phyloP scores from a whole-genome alignment of 35 echinoderm and acorn worm species.

The Eucidaris tribuloides region DNA sequence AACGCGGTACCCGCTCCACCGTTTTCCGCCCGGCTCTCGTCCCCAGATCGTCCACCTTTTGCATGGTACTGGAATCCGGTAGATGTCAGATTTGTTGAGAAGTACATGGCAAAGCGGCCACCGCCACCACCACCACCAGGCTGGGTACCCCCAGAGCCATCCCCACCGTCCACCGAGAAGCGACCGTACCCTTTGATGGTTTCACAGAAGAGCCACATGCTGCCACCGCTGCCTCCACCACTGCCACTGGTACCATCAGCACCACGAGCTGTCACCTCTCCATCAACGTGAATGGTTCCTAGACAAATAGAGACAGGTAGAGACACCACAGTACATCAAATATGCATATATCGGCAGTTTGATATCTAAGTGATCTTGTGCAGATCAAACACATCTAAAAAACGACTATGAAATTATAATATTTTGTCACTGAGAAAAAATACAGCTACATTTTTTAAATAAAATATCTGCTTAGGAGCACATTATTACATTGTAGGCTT shows the following conservation, averaged over 20 bases:
- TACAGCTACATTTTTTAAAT: too few relatives aligned
- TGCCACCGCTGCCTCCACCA: constrained; percentile 85
- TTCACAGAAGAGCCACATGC: constrained; percentile 77
- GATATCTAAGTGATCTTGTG: too few relatives aligned
- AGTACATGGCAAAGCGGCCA: constrained; percentile 83
- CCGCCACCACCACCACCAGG: constrained; percentile 79
- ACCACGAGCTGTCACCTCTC: constrained; percentile 87
- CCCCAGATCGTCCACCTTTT: constrained; percentile 59
- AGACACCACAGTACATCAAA: too few relatives aligned
- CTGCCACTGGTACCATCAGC: constrained; percentile 53
- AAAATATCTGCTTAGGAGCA: too few relatives aligned
- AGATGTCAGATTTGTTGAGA: constrained; percentile 71
- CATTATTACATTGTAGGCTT: too few relatives aligned
- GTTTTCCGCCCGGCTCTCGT: constrained; percentile 43
- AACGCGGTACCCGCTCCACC: constrained; percentile 84
- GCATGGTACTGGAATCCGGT: constrained; percentile 78
- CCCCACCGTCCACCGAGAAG: constrained; percentile 64
- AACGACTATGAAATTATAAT: too few relatives aligned
- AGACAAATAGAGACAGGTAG: too few relatives aligned
- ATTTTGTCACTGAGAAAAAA: too few relatives aligned
- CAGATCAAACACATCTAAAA: too few relatives aligned
- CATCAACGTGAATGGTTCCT: constrained; percentile 75
- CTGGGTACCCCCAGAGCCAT: constrained; percentile 1
- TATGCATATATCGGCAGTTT: too few relatives aligned
- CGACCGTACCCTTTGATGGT: constrained; percentile 86